Percentiles rank a stretch among this genome's conserved stretches.
Conservation (phyloP, 1,140 invertebrate genomes). For the Aphis gossypii region DNA sequence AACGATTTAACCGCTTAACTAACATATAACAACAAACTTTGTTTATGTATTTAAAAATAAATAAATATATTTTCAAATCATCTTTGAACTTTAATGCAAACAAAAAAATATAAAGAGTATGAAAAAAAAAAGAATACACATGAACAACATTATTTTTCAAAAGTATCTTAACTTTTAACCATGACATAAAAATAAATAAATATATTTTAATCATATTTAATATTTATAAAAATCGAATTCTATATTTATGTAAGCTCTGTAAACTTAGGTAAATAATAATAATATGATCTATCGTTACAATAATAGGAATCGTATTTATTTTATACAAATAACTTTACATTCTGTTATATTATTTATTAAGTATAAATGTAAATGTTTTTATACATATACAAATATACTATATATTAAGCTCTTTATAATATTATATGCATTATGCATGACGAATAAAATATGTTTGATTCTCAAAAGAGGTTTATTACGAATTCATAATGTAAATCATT, state of each 20-base stretch:
- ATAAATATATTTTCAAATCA: not conserved
- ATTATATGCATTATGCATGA: not conserved
- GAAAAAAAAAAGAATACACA: not conserved
- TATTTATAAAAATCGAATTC: not conserved
- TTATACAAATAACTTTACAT: not conserved
- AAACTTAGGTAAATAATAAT: not conserved
- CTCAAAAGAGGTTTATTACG: not conserved
- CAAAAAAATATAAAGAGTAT: not conserved
- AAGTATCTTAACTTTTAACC: not conserved
- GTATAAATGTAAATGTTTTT: not conserved
- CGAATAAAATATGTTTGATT: not conserved
- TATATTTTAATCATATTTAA: not conserved
- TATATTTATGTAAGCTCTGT: not conserved
- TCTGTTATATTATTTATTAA: not conserved
- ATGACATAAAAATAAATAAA: not conserved
- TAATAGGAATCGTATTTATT: not conserved
- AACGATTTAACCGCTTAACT: not conserved
- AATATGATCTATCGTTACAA: not conserved
- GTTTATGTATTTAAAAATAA: not conserved
- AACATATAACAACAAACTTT: not conserved
- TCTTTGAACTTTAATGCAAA: not conserved
- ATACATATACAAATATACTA: not conserved
- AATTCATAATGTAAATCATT: not conserved
- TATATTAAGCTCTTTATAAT: not conserved
- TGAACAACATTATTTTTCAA: not conserved